Percentiles rank a stretch among this genome's conserved stretches.
Conservation (phyloP, 1,140 invertebrate genomes). For the Muscidifurax raptorellus region DNA sequence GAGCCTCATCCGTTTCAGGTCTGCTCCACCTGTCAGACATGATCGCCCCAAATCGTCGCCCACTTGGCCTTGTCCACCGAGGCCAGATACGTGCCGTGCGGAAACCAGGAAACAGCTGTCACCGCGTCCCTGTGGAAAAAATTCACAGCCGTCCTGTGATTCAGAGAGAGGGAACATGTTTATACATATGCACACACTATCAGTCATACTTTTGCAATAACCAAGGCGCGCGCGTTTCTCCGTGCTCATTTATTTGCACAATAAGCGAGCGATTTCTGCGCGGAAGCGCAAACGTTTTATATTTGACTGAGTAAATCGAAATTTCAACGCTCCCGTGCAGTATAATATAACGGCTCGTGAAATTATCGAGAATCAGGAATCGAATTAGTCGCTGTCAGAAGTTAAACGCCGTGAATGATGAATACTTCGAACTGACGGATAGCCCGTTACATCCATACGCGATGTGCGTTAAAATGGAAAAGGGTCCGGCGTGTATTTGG, state of each 20-base stretch:
- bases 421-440: background rate
- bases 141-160: conserved; percentile 54
- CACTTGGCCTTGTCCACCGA: conserved; percentile 91
- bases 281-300: no score
- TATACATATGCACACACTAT: background rate
- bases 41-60: conserved; percentile 89
- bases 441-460: background rate
- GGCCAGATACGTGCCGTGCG: conserved; percentile 88
- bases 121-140: conserved; percentile 85
- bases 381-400: conserved; percentile 6
- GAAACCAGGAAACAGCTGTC: conserved; percentile 94
- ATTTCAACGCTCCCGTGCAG: no score
- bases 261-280: no score
- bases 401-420: conserved; percentile 13
- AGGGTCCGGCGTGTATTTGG: background rate
- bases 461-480: no score
- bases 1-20: conserved; percentile 19
- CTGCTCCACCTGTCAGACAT: conserved; percentile 64
- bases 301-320: no score
- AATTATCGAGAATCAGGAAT: conserved; percentile 20
- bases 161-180: conserved; percentile 34
- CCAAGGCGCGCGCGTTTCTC: no score
- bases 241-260: no score
- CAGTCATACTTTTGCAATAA: no score
- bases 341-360: background rate